Evolutionary conservation across 2,113 vertebrate species (phyloP), one percentile per base, ranked within the genome.

Genomic region (Clinocottus analis): DNA sequence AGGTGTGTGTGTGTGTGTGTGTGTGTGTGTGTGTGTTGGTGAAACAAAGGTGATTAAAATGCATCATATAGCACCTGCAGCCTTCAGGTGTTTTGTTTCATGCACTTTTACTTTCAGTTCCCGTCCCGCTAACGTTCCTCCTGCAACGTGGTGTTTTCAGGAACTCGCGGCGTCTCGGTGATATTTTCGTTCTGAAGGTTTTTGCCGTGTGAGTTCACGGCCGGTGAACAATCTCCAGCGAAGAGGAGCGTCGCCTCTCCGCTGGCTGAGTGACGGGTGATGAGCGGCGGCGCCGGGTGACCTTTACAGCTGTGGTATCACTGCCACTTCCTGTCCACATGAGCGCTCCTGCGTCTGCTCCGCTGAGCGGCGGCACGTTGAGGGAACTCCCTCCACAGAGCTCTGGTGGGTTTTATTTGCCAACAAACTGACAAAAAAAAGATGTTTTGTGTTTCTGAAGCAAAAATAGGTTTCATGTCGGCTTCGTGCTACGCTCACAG

Each of bases 231-330:
- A 33, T 73, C 17, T 3, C 4, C 29, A 31, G 29, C 4, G 29
- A 31, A 31, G 29, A 31, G n/a, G n/a, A n/a, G n/a, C n/a, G n/a
- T n/a, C n/a, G n/a, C n/a, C n/a, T n/a, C n/a, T n/a, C n/a, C n/a
- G n/a, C n/a, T n/a, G n/a, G n/a, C 29, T 31, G 43, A 75, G 27
- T 72, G 76, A 76, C 6, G 31, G 43, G 3, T 27, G 19, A 68
- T 68, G 77, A 72, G n/a, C n/a, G n/a, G n/a, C n/a, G n/a, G n/a
- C n/a, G n/a, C n/a, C n/a, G n/a, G n/a, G n/a, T n/a, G 81, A 86
- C 84, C 79, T 88, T 84, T 60, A 23, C 31, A 63, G 58, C 72
- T 53, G 68, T 56, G 37, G 67, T 72, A 45, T 65, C 60, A 27
- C 62, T 68, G 37, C 43, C 33, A 56, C 70, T 78, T 75, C 68